Base-by-base conservation (phyloP, 2,113 vertebrate genomes). In the Prietella phreatophila region DNA sequence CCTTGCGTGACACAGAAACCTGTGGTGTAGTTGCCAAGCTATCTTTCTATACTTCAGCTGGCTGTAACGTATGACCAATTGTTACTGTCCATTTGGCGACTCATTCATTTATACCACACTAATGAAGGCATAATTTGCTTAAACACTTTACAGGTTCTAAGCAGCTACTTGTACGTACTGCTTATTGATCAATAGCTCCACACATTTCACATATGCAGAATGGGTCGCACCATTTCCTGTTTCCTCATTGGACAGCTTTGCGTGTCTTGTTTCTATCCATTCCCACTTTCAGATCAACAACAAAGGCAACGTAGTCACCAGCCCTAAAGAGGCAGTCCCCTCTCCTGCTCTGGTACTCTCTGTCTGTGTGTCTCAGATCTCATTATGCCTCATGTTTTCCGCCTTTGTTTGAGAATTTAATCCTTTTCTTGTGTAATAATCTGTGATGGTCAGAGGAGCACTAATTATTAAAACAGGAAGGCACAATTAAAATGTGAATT, bases 261-360 rank as follows among this genome's bases (percentile, higher is more conserved):
- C 91, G 85, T 93, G 89, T 91, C 89, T 88, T 92, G 91, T 92
- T 89, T 91, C 95, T 96, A 94, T 96, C 93, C 95, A 96, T 95
- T 94, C 88, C 92, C 91, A 95, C 90, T 95, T 96, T 94, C 96
- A 99, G 97, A 98, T 99, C 96, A 99, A 98, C 97, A 99, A 96
- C 97, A 99, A 98, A 97, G 95, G 96, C 94, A 98, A 98, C 97
- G 96, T 99, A 96, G 96, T 98, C 96, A 98, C 96, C 96, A 97
- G 97, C 95, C 96, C 97, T 93, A 98, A 98, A 98, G 97, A 99
- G 95, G 95, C 97, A 94, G 95, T 95, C 91, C 96, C 97, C 93
- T 96, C 97, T 96, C 97, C 97, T 67, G 96, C 97, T 95, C 97
- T 99, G 98, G 97, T 99, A 99, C 94, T 95, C 95, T 95, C 93